A percentile compares a stretch with the other conserved stretches of the same genome.
Evolutionary conservation across 1,140 invertebrate genomes (phyloP).

Genomic region (Drosophila lini): DNA sequence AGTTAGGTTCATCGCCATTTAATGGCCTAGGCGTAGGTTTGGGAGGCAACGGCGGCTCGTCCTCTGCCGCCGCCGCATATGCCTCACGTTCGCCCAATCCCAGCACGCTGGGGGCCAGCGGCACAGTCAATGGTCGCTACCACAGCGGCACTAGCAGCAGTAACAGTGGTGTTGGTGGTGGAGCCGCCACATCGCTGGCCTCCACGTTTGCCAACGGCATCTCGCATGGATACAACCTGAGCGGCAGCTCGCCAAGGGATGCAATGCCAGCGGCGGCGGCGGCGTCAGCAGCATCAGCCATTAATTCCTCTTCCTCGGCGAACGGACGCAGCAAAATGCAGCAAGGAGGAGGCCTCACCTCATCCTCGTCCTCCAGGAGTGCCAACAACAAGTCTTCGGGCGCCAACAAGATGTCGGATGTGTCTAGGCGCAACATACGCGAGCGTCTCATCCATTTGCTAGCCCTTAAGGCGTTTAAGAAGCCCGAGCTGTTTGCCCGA

Average conservation of each 20-base stretch:
- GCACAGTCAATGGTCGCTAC: slow-evolving; percentile 62
- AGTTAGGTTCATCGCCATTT: slow-evolving; percentile 80
- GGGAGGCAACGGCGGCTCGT: slow-evolving; percentile 24
- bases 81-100: slow-evolving; percentile 76
- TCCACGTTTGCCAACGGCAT: slow-evolving; percentile 81
- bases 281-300: slow-evolving; percentile 7
- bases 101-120: slow-evolving; percentile 68
- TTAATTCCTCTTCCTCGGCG: slow-evolving; percentile 12
- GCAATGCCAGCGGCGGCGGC: slow-evolving; percentile 17
- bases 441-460: slow-evolving; percentile 96
- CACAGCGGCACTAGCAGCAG: slow-evolving; percentile 49
- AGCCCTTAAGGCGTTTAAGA: slow-evolving; percentile 96
- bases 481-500: slow-evolving; percentile 93
- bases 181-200: slow-evolving; percentile 58
- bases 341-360: slow-evolving; percentile 37
- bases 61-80: slow-evolving; percentile 13
- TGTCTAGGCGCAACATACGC: slow-evolving; percentile 77
- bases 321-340: slow-evolving; percentile 69
- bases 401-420: slow-evolving; percentile 70
- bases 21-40: slow-evolving; percentile 72
- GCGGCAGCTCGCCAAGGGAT: slow-evolving; percentile 69
- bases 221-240: slow-evolving; percentile 79
- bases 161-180: slow-evolving; percentile 37
- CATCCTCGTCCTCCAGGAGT: slow-evolving; percentile 50
- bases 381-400: slow-evolving; percentile 62